A percentile compares a stretch with the other conserved stretches of the same genome.
These are phyloP conservation scores for Trachelus tabidus DNA, from an alignment of 2,888 invertebrate genomes.

Conservation along the genomic window DNA sequence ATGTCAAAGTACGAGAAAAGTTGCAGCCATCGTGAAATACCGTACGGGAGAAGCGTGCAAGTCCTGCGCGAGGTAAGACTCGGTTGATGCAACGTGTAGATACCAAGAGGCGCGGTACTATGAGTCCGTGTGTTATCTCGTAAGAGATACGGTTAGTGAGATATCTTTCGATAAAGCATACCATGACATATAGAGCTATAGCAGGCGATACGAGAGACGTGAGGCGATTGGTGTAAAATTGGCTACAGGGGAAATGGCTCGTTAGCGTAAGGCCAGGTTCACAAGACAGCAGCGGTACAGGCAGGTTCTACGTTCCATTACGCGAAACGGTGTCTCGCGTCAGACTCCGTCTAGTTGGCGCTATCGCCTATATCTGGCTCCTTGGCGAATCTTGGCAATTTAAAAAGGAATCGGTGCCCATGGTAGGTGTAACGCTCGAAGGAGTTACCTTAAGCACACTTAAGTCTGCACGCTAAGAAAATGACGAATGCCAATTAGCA, in stretches of 20 bases:
- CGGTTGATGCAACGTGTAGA: conserved; percentile 13
- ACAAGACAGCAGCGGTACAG: background rate
- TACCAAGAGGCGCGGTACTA: conserved; percentile 45
- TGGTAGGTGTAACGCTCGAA: conserved; percentile 18
- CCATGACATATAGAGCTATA: background rate
- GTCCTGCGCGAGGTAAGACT: conserved; percentile 11
- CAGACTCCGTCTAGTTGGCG: background rate
- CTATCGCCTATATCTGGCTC: background rate
- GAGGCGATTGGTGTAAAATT: background rate
- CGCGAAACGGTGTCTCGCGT: background rate
- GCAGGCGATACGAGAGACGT: background rate
- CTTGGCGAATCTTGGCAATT: background rate
- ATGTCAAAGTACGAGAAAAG: background rate
- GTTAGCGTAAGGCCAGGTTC: background rate
- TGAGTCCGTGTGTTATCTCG: conserved; percentile 49
- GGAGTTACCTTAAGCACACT: conserved; percentile 62
- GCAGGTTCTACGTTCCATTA: background rate
- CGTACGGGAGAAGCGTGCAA: background rate
- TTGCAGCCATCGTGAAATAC: background rate
- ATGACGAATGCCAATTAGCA: conserved; percentile 67
- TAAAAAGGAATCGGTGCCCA: background rate
- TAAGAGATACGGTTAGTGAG: conserved; percentile 49
- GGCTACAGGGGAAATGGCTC: background rate
- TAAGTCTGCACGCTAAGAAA: conserved; percentile 63
- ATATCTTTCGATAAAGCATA: conserved; percentile 52